A percentile compares a stretch with the other conserved stretches of the same genome.
phyloP scores from a whole-genome alignment of 2,797 vertebrate species.

The Urosaurus nigricauda region DNA sequence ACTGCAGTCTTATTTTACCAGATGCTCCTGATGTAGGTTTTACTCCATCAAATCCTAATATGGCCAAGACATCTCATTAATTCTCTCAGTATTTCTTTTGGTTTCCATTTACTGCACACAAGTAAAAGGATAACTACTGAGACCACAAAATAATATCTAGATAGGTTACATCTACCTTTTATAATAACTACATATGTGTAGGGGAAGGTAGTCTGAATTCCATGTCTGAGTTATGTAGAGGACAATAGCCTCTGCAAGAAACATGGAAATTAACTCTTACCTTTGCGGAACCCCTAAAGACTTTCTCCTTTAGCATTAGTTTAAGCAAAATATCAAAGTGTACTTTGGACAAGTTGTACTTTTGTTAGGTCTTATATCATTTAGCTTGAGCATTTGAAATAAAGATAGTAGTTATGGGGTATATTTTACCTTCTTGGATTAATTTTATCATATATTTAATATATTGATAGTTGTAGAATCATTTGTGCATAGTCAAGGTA shows the following conservation, averaged over 20 bases:
- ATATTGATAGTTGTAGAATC: conserved; percentile 78
- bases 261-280: conserved; percentile 51
- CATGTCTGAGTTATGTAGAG: conserved; percentile 21
- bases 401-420: conserved; percentile 60
- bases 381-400: conserved; percentile 69
- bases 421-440: conserved; percentile 74
- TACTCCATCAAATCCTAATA: neutral
- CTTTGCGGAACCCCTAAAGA: conserved; percentile 50
- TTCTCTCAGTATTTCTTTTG: neutral
- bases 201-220: neutral
- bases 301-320: conserved; percentile 30
- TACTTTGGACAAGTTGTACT: conserved; percentile 52
- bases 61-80: neutral
- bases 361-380: conserved; percentile 63
- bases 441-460: conserved; percentile 83
- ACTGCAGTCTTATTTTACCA: neutral
- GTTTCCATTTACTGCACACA: neutral
- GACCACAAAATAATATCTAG: neutral
- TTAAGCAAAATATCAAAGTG: conserved; percentile 33
- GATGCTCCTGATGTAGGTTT: neutral
- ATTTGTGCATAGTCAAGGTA: conserved; percentile 77
- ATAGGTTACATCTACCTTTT: neutral
- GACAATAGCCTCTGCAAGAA: conserved; percentile 39
- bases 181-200: neutral
- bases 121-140: neutral